Evolutionary conservation across 2,113 vertebrate species (phyloP).

Genomic region (Leucosticte australis): DNA sequence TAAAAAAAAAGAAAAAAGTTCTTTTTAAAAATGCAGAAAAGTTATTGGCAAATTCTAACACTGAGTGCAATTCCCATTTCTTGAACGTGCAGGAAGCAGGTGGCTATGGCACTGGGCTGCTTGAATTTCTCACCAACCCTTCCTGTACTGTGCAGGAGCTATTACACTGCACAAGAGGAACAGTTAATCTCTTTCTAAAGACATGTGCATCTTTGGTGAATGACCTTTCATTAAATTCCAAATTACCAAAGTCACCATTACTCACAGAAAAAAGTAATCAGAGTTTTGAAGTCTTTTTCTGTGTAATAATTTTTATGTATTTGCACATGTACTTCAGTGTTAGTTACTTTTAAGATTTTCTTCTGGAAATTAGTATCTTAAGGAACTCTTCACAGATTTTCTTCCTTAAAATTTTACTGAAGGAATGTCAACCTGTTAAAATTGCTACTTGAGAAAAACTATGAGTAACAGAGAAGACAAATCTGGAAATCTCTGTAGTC

Average conservation of each 20-base stretch:
- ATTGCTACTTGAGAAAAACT: neutral
- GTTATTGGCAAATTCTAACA: neutral
- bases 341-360: neutral
- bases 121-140: neutral
- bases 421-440: neutral
- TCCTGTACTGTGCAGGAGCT: neutral
- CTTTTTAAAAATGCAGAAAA: neutral
- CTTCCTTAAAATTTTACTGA: neutral
- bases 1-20: neutral
- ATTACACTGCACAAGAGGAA: neutral
- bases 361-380: neutral
- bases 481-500: neutral
- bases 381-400: neutral
- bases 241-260: slow-evolving; percentile 9
- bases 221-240: slow-evolving; percentile 29
- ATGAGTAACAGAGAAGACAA: neutral
- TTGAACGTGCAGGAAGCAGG: neutral
- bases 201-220: neutral
- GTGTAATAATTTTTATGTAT: neutral
- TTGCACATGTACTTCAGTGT: neutral
- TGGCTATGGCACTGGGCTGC: neutral
- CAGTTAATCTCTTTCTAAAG: neutral
- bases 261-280: slow-evolving; percentile 14
- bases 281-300: neutral
- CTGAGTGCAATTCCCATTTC: neutral